Evolutionary conservation across 2,888 invertebrate species (phyloP), one percentile per base, ranked within the genome.

Genomic region (Microctonus aethiopoides): DNA sequence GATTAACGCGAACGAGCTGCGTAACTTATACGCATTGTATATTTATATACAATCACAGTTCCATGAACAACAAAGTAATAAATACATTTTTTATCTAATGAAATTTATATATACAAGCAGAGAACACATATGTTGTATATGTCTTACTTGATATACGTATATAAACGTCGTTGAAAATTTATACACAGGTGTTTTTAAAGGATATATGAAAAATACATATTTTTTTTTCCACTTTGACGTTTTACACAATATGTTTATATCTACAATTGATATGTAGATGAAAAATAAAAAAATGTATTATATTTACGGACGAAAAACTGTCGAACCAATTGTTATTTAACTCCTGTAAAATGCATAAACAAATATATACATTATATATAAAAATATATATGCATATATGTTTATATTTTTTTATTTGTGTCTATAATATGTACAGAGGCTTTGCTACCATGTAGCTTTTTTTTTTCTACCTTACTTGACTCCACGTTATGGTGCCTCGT

Each of bases 331-430:
- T 16, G 51, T 41, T 67, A 7, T 57, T 22, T 56, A 26, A 59
- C 66, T 59, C 20, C 66, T 9, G 51, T 39, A 67, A 46, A 67
- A 74, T 67, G n/a, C n/a, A n/a, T n/a, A n/a, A n/a, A n/a, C n/a
- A n/a, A n/a, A 56, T 68, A 68, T 69, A 69, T 68, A 70, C 32
- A 66, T 65, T 54, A 52, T 56, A 29, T 68, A 62, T 68, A 72
- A 67, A 59, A 69, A 65, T 67, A 64, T 54, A 20, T 59, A 26
- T 29, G 54, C 60, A n/a, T 26, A n/a, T 26, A 46, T 54, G 34
- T 66, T 41, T 29, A 32, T 29, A 32, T 29, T 64, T 22, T 29
- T 52, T 54, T 32, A 11, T 16, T 52, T 52, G 52, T 52, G 22
- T 34, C 16, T 46, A 46, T 46, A n/a, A n/a, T n/a, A n/a, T n/a